Percentiles rank a stretch among this genome's conserved stretches.
These are phyloP conservation scores for Cosmopolites sordidus DNA, from an alignment of 2,888 invertebrate genomes.

Conservation along the genomic window DNA sequence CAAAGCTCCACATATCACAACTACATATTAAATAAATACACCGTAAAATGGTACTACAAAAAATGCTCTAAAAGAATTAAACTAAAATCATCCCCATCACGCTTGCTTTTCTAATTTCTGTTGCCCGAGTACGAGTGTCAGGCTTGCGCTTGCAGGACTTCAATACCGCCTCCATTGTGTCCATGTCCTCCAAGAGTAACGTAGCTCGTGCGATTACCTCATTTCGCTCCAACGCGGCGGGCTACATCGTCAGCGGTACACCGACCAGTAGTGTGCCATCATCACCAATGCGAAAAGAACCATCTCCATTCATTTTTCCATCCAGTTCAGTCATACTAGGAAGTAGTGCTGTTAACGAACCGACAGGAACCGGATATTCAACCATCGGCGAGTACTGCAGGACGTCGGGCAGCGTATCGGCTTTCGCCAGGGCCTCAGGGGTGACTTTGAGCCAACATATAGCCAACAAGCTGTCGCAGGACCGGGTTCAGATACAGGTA, in stretches of 20 bases:
- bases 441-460: conserved; percentile 16
- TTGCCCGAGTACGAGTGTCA: too few relatives aligned
- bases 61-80: too few relatives aligned
- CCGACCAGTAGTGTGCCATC: conserved; percentile 49
- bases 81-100: too few relatives aligned
- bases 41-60: too few relatives aligned
- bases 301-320: conserved; percentile 51
- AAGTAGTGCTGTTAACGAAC: not conserved
- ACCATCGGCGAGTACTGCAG: not conserved
- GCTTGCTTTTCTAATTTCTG: too few relatives aligned
- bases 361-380: not conserved
- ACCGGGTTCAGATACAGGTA: conserved; percentile 48
- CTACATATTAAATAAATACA: too few relatives aligned
- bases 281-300: conserved; percentile 65
- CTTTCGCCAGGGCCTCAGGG: conserved; percentile 1
- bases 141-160: conserved; percentile 28
- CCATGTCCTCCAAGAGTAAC: conserved; percentile 17
- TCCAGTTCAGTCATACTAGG: conserved; percentile 14
- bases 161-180: conserved; percentile 8
- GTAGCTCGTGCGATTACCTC: conserved; percentile 26
- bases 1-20: too few relatives aligned
- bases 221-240: conserved; percentile 51
- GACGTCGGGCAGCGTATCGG: not conserved
- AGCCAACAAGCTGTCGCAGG: conserved; percentile 15
- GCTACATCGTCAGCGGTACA: conserved; percentile 46